Conservation (phyloP, 1,140 invertebrate species). For the Ericerus pela region DNA sequence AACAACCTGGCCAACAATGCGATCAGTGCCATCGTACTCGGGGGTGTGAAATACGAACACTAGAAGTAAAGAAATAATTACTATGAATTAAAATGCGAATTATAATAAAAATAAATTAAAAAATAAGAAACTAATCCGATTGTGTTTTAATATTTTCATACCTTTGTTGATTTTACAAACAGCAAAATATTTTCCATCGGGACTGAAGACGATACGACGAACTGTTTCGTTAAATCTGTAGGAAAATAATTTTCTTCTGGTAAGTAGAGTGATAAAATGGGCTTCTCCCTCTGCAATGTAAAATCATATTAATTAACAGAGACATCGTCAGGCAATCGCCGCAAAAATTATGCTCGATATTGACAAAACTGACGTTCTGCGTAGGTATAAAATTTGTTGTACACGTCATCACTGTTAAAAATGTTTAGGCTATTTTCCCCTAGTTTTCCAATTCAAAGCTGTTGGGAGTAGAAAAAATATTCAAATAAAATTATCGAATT, state of each 20-base stretch:
- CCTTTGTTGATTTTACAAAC: constrained; percentile 69
- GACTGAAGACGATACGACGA: constrained; percentile 73
- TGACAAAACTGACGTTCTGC: too few species aligned
- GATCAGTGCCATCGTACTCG: constrained; percentile 47
- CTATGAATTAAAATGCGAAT: too few species aligned
- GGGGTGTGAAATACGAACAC: constrained; percentile 80
- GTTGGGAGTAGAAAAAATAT: too few species aligned
- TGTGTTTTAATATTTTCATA: constrained; percentile 29
- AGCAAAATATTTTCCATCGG: constrained; percentile 84
- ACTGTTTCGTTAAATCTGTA: constrained; percentile 68
- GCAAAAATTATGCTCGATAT: too few species aligned
- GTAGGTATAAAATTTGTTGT: too few species aligned
- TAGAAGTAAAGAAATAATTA: constrained; percentile 30
- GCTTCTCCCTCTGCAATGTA: constrained; percentile 60
- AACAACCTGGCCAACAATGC: constrained; percentile 79
- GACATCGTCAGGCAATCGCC: too few species aligned
- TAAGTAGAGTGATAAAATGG: constrained; percentile 73
- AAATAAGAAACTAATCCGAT: constrained; percentile 15
- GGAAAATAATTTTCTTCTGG: constrained; percentile 63
- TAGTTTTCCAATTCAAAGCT: too few species aligned
- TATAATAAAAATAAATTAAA: constrained; percentile 1
- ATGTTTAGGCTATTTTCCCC: too few species aligned
- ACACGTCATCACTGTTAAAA: too few species aligned
- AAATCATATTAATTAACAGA: not conserved
- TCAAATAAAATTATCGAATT: too few species aligned